Conservation (phyloP, 2,888 invertebrate species). For the Margaritifera margaritifera region DNA sequence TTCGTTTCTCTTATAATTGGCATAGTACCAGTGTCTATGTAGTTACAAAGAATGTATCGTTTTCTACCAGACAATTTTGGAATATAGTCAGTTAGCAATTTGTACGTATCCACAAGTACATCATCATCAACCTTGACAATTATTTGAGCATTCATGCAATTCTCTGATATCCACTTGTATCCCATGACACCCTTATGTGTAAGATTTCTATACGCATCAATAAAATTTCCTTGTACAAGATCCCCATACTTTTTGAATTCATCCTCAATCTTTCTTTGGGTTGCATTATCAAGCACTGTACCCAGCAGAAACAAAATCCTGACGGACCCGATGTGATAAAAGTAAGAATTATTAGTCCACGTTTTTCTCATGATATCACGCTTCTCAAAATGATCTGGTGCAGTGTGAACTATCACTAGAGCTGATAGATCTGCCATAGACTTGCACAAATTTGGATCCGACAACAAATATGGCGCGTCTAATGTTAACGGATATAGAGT, state of each 20-base stretch:
- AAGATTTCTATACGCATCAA: constrained; percentile 48
- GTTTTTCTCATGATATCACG: constrained; percentile 40
- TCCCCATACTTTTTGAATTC: constrained; percentile 46
- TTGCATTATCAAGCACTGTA: constrained; percentile 15
- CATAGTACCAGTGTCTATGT: constrained; percentile 31
- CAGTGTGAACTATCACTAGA: constrained; percentile 40
- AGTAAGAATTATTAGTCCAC: constrained; percentile 43
- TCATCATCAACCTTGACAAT: constrained; percentile 56
- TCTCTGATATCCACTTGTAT: constrained; percentile 52
- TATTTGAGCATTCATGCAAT: constrained; percentile 44
- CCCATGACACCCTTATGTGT: too few species aligned
- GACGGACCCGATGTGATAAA: constrained; percentile 23
- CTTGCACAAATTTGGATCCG: constrained; percentile 24
- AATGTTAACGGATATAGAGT: constrained; percentile 26
- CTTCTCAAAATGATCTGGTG: constrained; percentile 35
- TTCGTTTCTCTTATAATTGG: constrained; percentile 28
- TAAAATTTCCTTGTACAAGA: constrained; percentile 53
- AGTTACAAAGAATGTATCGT: constrained; percentile 34
- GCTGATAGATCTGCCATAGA: constrained; percentile 22
- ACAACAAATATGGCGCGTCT: constrained; percentile 19
- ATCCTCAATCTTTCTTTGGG: constrained; percentile 28
- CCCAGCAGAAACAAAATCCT: constrained; percentile 50
- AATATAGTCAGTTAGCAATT: constrained; percentile 21
- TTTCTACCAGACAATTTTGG: constrained; percentile 20
- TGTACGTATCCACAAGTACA: constrained; percentile 45